These are phyloP conservation scores for Deilephila porcellus DNA, from an alignment of 2,888 invertebrate species.

Conservation along the genomic window DNA sequence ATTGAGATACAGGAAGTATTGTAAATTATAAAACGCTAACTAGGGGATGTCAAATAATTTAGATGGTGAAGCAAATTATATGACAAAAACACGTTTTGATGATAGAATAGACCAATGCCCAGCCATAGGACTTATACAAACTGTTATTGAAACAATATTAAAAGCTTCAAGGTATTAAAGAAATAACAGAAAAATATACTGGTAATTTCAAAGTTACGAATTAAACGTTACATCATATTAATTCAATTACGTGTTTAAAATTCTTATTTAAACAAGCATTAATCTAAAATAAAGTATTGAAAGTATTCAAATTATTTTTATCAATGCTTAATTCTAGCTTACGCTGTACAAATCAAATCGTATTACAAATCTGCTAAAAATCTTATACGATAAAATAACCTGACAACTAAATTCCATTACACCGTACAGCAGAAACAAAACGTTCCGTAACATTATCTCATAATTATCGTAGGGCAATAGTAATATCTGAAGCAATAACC, in stretches of 20 bases:
- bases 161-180: too few species aligned
- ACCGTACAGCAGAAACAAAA: slow-evolving; percentile 31
- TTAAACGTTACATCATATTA: too few species aligned
- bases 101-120: not conserved
- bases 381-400: not conserved
- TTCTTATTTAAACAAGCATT: too few species aligned
- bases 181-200: too few species aligned
- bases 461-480: slow-evolving; percentile 55
- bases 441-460: slow-evolving; percentile 42
- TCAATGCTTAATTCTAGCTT: too few species aligned
- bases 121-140: not conserved
- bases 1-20: not conserved
- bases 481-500: slow-evolving; percentile 35
- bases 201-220: too few species aligned
- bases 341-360: not conserved
- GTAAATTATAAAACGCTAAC: not conserved
- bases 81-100: too few species aligned
- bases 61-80: not conserved
- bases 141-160: not conserved
- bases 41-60: not conserved
- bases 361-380: not conserved
- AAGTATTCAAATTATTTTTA: too few species aligned
- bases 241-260: too few species aligned
- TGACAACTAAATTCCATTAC: not conserved
- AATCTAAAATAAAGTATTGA: too few species aligned